Conservation (phyloP, 1,140 invertebrate genomes). For the Manduca sexta region DNA sequence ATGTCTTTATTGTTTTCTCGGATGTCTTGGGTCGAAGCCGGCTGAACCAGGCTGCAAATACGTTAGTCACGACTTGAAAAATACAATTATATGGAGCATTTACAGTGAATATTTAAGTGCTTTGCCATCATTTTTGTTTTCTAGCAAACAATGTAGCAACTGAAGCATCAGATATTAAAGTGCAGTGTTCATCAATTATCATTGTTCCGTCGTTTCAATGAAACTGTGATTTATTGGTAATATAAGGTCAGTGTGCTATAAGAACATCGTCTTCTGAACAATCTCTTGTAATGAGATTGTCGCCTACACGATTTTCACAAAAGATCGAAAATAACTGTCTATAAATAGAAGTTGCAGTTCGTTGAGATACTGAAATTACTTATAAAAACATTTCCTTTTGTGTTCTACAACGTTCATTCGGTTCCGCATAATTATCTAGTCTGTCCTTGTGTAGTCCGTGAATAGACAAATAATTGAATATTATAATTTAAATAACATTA, state of each 20-base stretch:
- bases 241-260: too few relatives aligned
- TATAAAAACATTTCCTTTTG: background rate
- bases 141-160: background rate
- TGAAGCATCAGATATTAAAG: too few relatives aligned
- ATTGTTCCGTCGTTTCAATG: too few relatives aligned
- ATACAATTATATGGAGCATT: constrained; percentile 6
- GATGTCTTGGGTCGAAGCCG: background rate
- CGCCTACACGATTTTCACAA: background rate
- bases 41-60: background rate
- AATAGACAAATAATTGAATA: too few relatives aligned
- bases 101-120: constrained; percentile 20
- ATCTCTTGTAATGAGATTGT: background rate
- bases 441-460: too few relatives aligned
- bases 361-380: background rate
- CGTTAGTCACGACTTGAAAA: constrained; percentile 6
- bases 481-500: too few relatives aligned
- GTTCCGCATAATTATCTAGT: too few relatives aligned
- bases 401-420: background rate
- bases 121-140: constrained; percentile 23
- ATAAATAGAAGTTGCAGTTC: background rate
- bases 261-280: too few relatives aligned
- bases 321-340: background rate
- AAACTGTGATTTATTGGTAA: too few relatives aligned
- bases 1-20: constrained; percentile 1
- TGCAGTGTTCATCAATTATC: too few relatives aligned